Evolutionary conservation across 2,888 invertebrate species (phyloP).

Genomic region (Zygothrica quintamaculata): DNA sequence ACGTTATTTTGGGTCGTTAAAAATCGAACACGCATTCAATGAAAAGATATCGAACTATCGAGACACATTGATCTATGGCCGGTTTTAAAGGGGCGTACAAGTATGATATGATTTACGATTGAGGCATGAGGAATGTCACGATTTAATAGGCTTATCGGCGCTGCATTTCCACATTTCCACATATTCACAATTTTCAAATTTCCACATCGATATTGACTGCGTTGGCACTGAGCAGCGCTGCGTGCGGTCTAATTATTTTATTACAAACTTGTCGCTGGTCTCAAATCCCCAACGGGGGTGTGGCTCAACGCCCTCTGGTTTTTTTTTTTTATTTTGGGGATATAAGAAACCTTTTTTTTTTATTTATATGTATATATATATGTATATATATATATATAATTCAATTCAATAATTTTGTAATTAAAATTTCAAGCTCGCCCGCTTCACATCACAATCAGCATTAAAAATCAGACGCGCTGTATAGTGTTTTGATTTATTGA

Average conservation of each 20-base stretch:
- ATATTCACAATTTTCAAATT: no score
- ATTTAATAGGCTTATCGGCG: constrained; percentile 77
- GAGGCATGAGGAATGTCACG: constrained; percentile 79
- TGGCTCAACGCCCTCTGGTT: constrained; percentile 12
- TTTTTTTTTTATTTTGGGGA: no score
- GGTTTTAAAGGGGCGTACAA: constrained; percentile 22
- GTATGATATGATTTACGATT: constrained; percentile 76
- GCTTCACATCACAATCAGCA: constrained; percentile 32
- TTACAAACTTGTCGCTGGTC: constrained; percentile 60
- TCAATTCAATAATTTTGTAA: constrained; percentile 58
- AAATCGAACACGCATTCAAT: constrained; percentile 78
- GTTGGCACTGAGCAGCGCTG: constrained; percentile 59
- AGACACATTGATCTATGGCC: constrained; percentile 75
- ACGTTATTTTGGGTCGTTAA: constrained; percentile 73
- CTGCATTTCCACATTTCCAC: constrained; percentile 26
- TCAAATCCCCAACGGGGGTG: constrained; percentile 17
- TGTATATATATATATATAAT: constrained; percentile 9
- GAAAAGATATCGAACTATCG: constrained; percentile 55
- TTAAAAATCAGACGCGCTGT: constrained; percentile 50
- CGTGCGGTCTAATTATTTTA: constrained; percentile 81
- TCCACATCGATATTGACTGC: constrained; percentile 40
- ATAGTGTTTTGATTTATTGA: constrained; percentile 67
- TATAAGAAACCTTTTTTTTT: no score
- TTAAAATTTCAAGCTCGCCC: constrained; percentile 66
- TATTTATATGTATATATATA: no score